Evolutionary conservation across 2,888 invertebrate genomes (phyloP).

Genomic region (Galeruca laticollis): DNA sequence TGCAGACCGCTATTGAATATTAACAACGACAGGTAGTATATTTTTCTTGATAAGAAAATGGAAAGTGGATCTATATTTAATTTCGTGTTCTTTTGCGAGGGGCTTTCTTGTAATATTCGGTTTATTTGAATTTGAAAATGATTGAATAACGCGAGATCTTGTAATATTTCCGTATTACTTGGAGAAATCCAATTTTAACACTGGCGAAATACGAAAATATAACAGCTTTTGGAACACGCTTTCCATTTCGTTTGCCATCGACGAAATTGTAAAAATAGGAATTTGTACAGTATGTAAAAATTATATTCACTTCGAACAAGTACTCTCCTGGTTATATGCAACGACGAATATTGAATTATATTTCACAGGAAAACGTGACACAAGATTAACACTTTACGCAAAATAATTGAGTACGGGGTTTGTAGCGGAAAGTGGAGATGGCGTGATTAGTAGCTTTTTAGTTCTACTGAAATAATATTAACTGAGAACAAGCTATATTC

Average conservation of each 20-base stretch:
- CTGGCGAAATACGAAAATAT: neutral
- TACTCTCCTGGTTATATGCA: no score
- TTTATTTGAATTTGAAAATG: slow-evolving; percentile 25
- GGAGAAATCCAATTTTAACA: neutral
- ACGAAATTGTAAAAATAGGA: no score
- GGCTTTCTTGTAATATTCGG: slow-evolving; percentile 20
- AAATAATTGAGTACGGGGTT: no score
- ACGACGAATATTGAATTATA: no score
- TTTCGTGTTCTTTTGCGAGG: slow-evolving; percentile 22
- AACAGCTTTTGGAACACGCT: neutral
- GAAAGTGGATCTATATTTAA: slow-evolving; percentile 29
- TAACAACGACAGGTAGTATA: slow-evolving; percentile 17
- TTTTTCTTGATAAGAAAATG: slow-evolving; percentile 7
- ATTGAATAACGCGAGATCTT: slow-evolving; percentile 9
- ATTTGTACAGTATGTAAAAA: no score
- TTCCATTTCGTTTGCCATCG: neutral
- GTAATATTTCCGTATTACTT: neutral
- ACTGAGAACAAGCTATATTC: no score
- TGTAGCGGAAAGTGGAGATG: no score
- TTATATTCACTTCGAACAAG: no score
- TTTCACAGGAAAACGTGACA: no score
- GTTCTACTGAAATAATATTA: no score
- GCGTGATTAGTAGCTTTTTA: no score
- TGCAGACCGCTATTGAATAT: slow-evolving; percentile 4
- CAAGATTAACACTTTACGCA: no score